Conservation (phyloP, 1,140 invertebrate genomes). For the Nasonia giraulti region DNA sequence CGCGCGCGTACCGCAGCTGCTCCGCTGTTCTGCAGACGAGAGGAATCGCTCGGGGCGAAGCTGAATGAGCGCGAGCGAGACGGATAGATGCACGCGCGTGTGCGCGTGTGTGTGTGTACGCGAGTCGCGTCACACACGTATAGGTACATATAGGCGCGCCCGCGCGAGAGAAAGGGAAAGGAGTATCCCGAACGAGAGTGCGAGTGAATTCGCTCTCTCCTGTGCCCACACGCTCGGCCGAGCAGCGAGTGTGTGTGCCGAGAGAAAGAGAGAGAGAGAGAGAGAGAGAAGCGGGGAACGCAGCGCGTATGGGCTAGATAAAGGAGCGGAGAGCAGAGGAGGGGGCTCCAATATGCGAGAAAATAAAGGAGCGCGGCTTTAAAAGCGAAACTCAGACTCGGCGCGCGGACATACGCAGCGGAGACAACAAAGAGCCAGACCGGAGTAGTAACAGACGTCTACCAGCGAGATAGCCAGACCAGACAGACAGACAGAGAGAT, state of each 20-base stretch:
- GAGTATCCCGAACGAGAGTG: slow-evolving; percentile 5
- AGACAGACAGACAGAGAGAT: slow-evolving; percentile 39
- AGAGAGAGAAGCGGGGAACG: slow-evolving; percentile 28
- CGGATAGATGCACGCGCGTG: slow-evolving; percentile 4
- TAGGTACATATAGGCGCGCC: neutral
- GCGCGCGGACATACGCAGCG: slow-evolving; percentile 56
- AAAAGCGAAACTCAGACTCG: slow-evolving; percentile 40
- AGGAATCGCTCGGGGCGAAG: neutral
- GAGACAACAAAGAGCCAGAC: slow-evolving; percentile 59
- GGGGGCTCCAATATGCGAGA: neutral
- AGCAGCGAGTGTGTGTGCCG: neutral
- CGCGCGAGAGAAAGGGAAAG: slow-evolving; percentile 37
- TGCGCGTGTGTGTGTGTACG: neutral
- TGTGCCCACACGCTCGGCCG: neutral
- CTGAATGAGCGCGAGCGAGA: slow-evolving; percentile 40
- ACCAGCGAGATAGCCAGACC: neutral
- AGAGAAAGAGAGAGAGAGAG: neutral
- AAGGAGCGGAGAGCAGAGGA: slow-evolving; percentile 32
- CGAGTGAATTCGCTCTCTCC: neutral
- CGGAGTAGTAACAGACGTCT: slow-evolving; percentile 40
- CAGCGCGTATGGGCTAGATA: slow-evolving; percentile 1
- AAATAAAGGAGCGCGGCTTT: slow-evolving; percentile 36
- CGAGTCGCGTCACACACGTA: neutral
- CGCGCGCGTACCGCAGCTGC: slow-evolving; percentile 1
- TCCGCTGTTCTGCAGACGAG: neutral